A percentile compares a stretch with the other conserved stretches of the same genome.
Conservation (phyloP, 2,113 vertebrate genomes). For the Vidua chalybeata region DNA sequence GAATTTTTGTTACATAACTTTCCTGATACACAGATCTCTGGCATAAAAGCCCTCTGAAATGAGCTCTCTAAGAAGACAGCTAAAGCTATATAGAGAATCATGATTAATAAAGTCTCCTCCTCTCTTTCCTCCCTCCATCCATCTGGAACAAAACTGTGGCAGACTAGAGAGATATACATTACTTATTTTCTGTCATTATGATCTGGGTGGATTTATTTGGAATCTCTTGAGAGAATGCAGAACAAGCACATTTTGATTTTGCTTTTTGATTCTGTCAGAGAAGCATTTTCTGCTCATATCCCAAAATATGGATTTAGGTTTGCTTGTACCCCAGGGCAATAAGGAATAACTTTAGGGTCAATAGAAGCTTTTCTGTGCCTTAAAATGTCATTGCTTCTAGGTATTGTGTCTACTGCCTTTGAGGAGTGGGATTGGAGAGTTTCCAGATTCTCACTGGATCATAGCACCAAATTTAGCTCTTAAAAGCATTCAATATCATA, state of each 20-base stretch:
- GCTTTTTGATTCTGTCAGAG: background rate
- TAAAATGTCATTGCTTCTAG: slow-evolving; percentile 3
- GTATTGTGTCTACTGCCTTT: background rate
- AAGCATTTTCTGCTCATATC: background rate
- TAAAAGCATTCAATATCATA: background rate
- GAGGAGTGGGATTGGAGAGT: background rate
- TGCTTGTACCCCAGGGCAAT: background rate
- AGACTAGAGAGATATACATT: background rate
- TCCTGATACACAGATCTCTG: background rate
- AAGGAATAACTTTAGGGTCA: background rate
- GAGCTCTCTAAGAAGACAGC: background rate
- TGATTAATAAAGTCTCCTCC: slow-evolving; percentile 37
- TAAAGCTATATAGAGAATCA: slow-evolving; percentile 3
- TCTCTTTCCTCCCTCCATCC: slow-evolving; percentile 47
- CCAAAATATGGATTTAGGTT: background rate
- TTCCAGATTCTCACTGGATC: background rate
- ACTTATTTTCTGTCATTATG: slow-evolving; percentile 12
- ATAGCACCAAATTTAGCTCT: background rate
- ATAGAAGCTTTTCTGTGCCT: background rate
- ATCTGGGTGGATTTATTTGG: slow-evolving; percentile 16
- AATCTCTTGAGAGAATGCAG: background rate
- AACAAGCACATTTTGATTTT: slow-evolving; percentile 18
- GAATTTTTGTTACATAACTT: slow-evolving; percentile 3
- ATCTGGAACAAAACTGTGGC: slow-evolving; percentile 44
- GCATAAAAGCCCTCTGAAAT: background rate